Base-by-base conservation (phyloP, 1,140 invertebrate genomes). In the Lethrus apterus region DNA sequence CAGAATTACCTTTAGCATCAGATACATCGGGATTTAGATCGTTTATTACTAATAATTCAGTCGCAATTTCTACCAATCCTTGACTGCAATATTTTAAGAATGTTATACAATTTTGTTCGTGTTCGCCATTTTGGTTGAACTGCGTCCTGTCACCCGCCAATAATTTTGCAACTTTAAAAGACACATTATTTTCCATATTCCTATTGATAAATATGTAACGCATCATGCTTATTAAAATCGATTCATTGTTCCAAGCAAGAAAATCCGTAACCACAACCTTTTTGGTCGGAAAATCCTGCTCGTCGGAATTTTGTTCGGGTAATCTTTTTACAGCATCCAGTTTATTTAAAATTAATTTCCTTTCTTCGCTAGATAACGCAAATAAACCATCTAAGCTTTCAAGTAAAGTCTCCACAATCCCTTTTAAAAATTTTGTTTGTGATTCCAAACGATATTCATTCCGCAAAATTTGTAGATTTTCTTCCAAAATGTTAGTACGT, bases 1-100 rank as follows among this genome's bases (percentile, higher is more conserved):
- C 65, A 18, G 64, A 63, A 54, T 75, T 76, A 11, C 74, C 74
- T 52, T 60, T 60, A 8, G 55, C 41, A 54, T 76, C 74, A 4
- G 62, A 46, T 4, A 76, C 13, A 52, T 73, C 62, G 1, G 70
- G 65, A 57, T 70, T 48, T n/a, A 75, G 46, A 43, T 69, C 56
- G 13, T 53, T 38, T 10, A 62, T 56, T 44, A 61, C 67, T n/a
- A 72, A 49, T 8, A 70, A 59, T 46, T 65, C 48, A 0, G 63
- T 56, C 10, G 71, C 63, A 34, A 60, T 57, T 2, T 51, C 11
- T 8, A 62, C 56, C 21, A 67, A 47, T 11, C 68, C 70, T 35
- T 66, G 33, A 18, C 21, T 33, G 43, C 56, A 59, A 17, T 48
- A 36, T 17, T 35, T 14, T 15, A 67, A 34, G 33, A 62, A 63